phyloP scores from a whole-genome alignment of 2,113 vertebrate species.

The Poeciliopsis turrubarensis region DNA sequence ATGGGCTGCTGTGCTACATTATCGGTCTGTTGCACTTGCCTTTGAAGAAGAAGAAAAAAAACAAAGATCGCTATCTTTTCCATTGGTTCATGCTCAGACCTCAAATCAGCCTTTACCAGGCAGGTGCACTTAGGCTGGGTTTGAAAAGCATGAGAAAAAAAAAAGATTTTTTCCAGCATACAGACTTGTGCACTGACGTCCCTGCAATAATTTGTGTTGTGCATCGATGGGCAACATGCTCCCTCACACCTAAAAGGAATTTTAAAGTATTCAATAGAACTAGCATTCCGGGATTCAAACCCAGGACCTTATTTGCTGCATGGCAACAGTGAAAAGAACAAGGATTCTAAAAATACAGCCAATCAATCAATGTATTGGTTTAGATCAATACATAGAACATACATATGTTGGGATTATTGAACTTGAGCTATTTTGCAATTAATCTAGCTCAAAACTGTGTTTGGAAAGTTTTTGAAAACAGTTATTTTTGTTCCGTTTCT shows the following conservation, averaged over 20 bases:
- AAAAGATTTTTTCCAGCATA: neutral
- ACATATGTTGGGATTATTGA: neutral
- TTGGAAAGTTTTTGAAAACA: too few relatives aligned
- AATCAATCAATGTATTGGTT: too few relatives aligned
- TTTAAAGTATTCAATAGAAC: too few relatives aligned
- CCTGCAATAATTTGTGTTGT: neutral
- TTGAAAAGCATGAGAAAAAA: neutral
- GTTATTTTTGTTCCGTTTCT: too few relatives aligned
- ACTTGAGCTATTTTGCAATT: neutral
- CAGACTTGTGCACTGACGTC: neutral
- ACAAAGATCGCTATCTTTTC: slow-evolving; percentile 23
- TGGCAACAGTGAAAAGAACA: too few relatives aligned
- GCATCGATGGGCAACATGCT: neutral
- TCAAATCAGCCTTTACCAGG: slow-evolving; percentile 17
- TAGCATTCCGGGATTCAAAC: too few relatives aligned
- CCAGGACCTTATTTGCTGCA: too few relatives aligned
- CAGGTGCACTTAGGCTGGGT: slow-evolving; percentile 5
- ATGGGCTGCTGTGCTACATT: slow-evolving; percentile 3
- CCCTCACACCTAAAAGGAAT: too few relatives aligned
- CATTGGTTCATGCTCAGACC: slow-evolving; percentile 10
- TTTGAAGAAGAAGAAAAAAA: slow-evolving; percentile 20
- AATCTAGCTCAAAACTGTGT: too few relatives aligned
- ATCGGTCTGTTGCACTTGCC: slow-evolving; percentile 8
- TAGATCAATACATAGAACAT: too few relatives aligned
- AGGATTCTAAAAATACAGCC: too few relatives aligned